These are phyloP conservation scores for Phalacrocorax pelagicus DNA, from an alignment of 2,113 vertebrate genomes.

Conservation along the genomic window DNA sequence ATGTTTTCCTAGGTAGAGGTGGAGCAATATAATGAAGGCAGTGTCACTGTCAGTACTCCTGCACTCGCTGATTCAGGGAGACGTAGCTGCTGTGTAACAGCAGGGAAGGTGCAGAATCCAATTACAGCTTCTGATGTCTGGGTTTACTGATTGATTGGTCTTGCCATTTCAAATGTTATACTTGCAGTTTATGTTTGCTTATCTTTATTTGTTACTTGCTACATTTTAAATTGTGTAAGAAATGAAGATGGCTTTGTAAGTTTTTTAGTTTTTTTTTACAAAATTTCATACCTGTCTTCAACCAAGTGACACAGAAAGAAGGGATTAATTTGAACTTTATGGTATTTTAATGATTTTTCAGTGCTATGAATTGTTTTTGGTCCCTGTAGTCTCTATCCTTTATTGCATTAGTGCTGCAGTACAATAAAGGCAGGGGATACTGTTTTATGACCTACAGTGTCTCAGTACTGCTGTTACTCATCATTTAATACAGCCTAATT, in stretches of 20 bases:
- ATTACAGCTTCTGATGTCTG: not conserved
- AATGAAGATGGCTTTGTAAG: not conserved
- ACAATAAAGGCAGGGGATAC: not conserved
- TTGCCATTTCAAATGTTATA: not conserved
- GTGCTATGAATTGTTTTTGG: not conserved
- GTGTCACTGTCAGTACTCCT: accelerated
- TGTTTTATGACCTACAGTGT: not conserved
- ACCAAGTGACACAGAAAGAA: not conserved
- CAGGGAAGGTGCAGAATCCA: not conserved
- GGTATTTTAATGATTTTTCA: slow-evolving; percentile 23
- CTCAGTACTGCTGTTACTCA: not conserved
- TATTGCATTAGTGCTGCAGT: slow-evolving; percentile 14
- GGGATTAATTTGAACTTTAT: not conserved
- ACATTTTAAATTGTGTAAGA: not conserved
- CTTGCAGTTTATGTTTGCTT: not conserved
- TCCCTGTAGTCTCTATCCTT: not conserved
- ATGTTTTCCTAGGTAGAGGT: not conserved
- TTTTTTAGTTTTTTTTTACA: not conserved
- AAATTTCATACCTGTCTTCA: not conserved
- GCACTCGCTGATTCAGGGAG: not conserved
- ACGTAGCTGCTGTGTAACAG: not conserved
- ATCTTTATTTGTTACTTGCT: not conserved
- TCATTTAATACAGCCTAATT: not conserved
- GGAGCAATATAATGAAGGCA: not conserved
- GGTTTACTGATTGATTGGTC: slow-evolving; percentile 5